Evolutionary conservation across 2,113 vertebrate species (phyloP), one percentile per base, ranked within the genome.

Genomic region (Shinisaurus crocodilurus): DNA sequence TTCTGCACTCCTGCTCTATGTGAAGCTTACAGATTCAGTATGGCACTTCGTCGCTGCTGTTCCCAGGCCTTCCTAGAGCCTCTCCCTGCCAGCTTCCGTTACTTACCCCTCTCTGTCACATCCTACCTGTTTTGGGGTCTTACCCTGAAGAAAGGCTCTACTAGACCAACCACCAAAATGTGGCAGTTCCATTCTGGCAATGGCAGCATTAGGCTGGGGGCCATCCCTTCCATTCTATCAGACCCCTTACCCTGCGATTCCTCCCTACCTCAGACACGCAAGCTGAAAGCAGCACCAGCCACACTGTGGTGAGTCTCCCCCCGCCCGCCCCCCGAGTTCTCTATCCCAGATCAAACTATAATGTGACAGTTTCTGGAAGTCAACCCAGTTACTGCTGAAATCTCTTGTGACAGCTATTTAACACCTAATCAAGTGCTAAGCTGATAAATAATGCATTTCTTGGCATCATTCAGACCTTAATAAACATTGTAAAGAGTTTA

Each of bases 321-420:
- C 60, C 13, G 7, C 25, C 40, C 13, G 3, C 18, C 43, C 43
- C 48, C 65, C n/a, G n/a, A 63, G 2, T 69, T 57, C 15, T 0
- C 1, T 23, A 27, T 23, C 60, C 1, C 86, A 63, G 7, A 50
- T 87, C 0, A 8, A 20, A 29, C 70, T 50, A 43, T 79, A 77
- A 18, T 83, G 25, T 60, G 60, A 88, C 29, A 86, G 34, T 77
- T 89, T 81, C 87, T 90, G 29, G 88, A 89, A 40, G 12, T 43
- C 93, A 93, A 85, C 85, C 87, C 89, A 77, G 87, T 93, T 93
- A 90, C 88, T 95, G 50, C 88, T 90, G 84, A 94, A 92, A 90
- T 94, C 88, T 93, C 91, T 92, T 95, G 92, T 92, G 89, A 91
- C 91, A 94, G 75, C 86, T 91, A 29, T 85, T 94, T 95, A 95